Percentiles rank a stretch among this genome's conserved stretches.
These are phyloP conservation scores for Gephyroberyx darwinii DNA, from an alignment of 2,797 vertebrate genomes.

Conservation along the genomic window DNA sequence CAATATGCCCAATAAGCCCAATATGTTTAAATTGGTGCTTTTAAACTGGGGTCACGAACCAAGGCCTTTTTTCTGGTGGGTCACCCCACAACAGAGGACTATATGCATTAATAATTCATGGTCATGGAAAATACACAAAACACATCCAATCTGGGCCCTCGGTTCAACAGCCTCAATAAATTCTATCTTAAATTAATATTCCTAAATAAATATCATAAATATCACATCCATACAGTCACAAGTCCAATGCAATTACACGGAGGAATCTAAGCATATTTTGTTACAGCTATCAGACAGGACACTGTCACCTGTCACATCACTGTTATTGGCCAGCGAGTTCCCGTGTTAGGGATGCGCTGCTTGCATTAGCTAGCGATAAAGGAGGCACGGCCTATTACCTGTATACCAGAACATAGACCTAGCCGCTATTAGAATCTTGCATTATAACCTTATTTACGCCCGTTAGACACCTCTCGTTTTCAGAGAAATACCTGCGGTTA, in stretches of 20 bases:
- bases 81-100: too few relatives aligned
- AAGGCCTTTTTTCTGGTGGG: too few relatives aligned
- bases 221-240: not conserved
- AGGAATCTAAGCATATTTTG: not conserved
- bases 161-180: too few relatives aligned
- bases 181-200: too few relatives aligned
- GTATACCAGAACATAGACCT: not conserved
- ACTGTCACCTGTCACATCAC: conserved; percentile 1
- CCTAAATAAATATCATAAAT: not conserved
- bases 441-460: not conserved
- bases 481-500: not conserved
- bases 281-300: not conserved
- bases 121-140: too few relatives aligned
- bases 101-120: too few relatives aligned
- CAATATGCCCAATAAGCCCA: not conserved
- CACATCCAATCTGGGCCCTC: too few relatives aligned
- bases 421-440: not conserved
- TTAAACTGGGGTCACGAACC: too few relatives aligned
- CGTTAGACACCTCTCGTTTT: not conserved
- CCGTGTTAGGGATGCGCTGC: too few relatives aligned
- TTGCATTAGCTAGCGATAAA: not conserved
- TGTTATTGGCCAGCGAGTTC: too few relatives aligned
- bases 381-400: not conserved
- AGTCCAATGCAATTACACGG: not conserved
- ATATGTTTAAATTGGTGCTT: not conserved